Percentiles rank a stretch among this genome's conserved stretches.
Conservation (phyloP, 2,113 vertebrate species). For the Pandion haliaetus region DNA sequence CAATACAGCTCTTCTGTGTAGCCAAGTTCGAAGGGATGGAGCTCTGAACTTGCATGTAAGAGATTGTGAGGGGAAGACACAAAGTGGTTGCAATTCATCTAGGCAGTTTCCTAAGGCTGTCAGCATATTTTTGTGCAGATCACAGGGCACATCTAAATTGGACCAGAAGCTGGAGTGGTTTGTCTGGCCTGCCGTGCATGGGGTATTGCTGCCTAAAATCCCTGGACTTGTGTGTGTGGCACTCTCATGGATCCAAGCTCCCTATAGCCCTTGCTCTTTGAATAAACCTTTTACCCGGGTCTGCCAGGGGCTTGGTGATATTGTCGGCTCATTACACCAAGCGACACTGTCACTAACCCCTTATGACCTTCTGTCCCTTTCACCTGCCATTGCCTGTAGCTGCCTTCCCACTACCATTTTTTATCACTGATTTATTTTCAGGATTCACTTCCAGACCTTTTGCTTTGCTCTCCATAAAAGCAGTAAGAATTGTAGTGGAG, state of each 20-base stretch:
- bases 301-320: neutral
- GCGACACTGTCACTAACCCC: neutral
- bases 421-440: neutral
- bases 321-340: neutral
- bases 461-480: neutral
- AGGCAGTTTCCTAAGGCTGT: neutral
- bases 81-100: neutral
- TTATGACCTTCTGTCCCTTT: neutral
- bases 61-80: neutral
- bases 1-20: neutral
- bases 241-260: neutral
- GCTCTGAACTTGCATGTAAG: neutral
- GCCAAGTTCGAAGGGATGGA: accelerated
- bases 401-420: neutral
- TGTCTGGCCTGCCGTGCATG: neutral
- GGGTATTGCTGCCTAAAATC: neutral
- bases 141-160: neutral
- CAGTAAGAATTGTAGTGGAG: neutral
- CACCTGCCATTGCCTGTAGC: neutral
- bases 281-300: neutral
- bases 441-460: neutral
- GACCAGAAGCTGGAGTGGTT: neutral
- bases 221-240: neutral
- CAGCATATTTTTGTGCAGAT: neutral
- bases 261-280: neutral